Percentiles rank a stretch among this genome's conserved stretches.
Evolutionary conservation across 2,113 vertebrate genomes (phyloP).

Genomic region (Cyphomyrus plagiostoma): DNA sequence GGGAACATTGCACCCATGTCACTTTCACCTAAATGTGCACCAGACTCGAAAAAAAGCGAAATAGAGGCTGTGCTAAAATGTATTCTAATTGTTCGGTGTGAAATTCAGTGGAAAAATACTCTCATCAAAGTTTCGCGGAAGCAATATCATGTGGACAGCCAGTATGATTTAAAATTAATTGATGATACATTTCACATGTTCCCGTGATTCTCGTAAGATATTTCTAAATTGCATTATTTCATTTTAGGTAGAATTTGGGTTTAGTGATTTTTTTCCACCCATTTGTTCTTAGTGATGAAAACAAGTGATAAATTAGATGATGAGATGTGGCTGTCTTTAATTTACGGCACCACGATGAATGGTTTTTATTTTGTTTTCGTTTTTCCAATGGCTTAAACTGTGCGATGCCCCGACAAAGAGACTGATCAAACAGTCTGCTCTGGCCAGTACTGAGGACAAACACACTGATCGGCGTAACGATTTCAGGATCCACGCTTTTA

Average conservation of each 20-base stretch:
- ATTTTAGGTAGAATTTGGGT: neutral
- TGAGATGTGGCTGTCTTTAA: neutral
- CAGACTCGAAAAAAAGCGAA: neutral
- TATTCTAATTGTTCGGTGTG: neutral
- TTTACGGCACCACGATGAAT: neutral
- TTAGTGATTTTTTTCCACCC: neutral
- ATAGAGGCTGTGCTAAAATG: neutral
- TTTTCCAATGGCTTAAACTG: neutral
- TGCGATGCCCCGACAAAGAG: neutral
- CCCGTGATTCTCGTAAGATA: neutral
- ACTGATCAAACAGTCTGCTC: neutral
- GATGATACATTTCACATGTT: neutral
- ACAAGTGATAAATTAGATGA: neutral
- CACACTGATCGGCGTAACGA: neutral
- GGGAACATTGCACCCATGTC: neutral
- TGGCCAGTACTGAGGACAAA: neutral
- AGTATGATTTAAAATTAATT: neutral
- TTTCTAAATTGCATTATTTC: neutral
- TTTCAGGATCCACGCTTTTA: neutral
- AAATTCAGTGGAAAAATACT: neutral
- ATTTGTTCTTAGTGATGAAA: neutral
- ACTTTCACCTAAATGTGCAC: neutral
- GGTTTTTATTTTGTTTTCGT: neutral
- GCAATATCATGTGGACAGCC: neutral
- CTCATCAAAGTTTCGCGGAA: neutral